Evolutionary conservation across 2,797 vertebrate species (phyloP).

Genomic region (Cyprinodon diabolis): DNA sequence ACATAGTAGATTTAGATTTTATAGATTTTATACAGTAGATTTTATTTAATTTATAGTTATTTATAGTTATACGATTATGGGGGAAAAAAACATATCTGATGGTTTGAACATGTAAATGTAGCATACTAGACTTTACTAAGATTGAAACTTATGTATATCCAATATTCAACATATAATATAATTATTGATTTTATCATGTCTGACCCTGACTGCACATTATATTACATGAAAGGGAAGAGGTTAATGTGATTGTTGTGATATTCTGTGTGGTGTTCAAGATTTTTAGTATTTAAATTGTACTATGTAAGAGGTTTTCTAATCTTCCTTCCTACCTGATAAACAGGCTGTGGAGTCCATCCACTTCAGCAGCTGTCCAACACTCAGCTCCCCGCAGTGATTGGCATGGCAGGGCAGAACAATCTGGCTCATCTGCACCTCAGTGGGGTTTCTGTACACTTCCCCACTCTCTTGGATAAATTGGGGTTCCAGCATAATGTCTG

Average conservation of each 20-base stretch:
- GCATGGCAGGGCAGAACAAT: conserved; percentile 94
- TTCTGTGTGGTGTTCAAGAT: neutral
- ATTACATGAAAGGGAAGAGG: neutral
- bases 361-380: conserved; percentile 92
- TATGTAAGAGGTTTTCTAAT: neutral
- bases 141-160: too few relatives aligned
- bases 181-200: neutral
- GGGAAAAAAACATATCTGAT: too few relatives aligned
- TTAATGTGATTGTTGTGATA: neutral
- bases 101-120: neutral
- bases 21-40: too few relatives aligned
- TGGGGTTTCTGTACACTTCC: conserved; percentile 83
- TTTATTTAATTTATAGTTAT: too few relatives aligned
- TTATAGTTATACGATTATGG: neutral
- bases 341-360: conserved; percentile 98
- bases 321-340: conserved; percentile 85
- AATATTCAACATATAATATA: too few relatives aligned
- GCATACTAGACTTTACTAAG: neutral
- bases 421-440: conserved; percentile 97
- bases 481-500: conserved; percentile 37
- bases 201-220: neutral
- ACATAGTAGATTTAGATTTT: too few relatives aligned
- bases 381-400: conserved; percentile 91
- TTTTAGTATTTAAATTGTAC: neutral
- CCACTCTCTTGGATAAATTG: conserved; percentile 69